Evolutionary conservation across 1,140 invertebrate genomes (phyloP).

Genomic region (Lepidotrigona ventralis): DNA sequence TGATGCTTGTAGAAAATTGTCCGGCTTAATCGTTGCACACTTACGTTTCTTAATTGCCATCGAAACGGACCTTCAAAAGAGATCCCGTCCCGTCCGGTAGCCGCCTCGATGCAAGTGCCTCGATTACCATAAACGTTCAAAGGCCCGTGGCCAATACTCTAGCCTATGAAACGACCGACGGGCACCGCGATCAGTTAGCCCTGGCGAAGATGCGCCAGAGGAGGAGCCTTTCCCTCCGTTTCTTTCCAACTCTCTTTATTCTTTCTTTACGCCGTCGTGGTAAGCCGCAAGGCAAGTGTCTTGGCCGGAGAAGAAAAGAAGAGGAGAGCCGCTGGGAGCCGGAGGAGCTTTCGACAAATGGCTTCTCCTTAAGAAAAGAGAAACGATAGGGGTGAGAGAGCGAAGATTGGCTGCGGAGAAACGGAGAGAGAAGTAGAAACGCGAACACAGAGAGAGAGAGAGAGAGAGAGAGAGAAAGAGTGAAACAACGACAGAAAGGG

Average conservation of each 20-base stretch:
- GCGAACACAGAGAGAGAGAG: slow-evolving; percentile 54
- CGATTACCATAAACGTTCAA: slow-evolving; percentile 31
- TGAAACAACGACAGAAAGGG: slow-evolving; percentile 38
- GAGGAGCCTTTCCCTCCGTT: not conserved
- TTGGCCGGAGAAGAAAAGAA: slow-evolving; percentile 27
- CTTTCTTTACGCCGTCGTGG: not conserved
- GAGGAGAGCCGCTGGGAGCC: not conserved
- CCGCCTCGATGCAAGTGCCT: slow-evolving; percentile 13
- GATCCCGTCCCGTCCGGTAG: not conserved
- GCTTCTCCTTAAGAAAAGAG: slow-evolving; percentile 44
- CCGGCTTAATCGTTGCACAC: slow-evolving; percentile 38
- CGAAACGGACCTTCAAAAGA: slow-evolving; percentile 15
- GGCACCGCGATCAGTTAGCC: not conserved
- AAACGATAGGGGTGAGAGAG: slow-evolving; percentile 51
- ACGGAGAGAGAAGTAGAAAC: slow-evolving; percentile 17
- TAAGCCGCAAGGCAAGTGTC: slow-evolving; percentile 50
- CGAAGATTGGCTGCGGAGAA: slow-evolving; percentile 16
- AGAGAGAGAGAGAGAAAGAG: slow-evolving; percentile 51
- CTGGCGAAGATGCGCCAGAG: slow-evolving; percentile 1
- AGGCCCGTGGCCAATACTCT: not conserved
- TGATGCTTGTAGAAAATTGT: too few species aligned
- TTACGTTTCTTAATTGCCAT: slow-evolving; percentile 43
- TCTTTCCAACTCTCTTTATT: not conserved
- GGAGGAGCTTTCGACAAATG: slow-evolving; percentile 47
- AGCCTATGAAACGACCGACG: slow-evolving; percentile 10